Base-by-base conservation (phyloP, 2,113 vertebrate species). In the Gallinago undulata region DNA sequence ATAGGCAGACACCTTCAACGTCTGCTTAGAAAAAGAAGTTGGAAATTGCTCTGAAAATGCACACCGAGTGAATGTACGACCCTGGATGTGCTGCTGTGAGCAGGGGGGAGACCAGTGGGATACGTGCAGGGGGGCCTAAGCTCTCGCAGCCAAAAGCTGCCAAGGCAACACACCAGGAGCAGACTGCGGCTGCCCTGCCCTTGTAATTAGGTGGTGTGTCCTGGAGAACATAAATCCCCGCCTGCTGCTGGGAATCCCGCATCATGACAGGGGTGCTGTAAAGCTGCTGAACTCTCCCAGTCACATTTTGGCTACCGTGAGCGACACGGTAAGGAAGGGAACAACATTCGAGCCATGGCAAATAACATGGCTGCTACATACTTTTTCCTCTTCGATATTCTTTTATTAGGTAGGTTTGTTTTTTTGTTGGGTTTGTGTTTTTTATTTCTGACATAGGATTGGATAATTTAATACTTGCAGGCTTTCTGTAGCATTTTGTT, bases 401-500 rank as follows among this genome's bases (percentile, higher is more conserved):
- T 66, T 64, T 57, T 82, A 50, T 82, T 87, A 79, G 55, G 28
- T 30, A 23, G 47, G 30, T 55, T 55, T 4, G 48, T 13, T 50
- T 23, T 50, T 50, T 50, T 50, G 47, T 50, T 50, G 48, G 48
- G 50, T 50, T 51, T 50, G 48, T 51, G 19, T 15, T 28, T 53
- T 55, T 30, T 56, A 93, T 91, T 74, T 73, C 92, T 91, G 57
- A 92, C 35, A 7, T 91, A 87, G 84, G 57, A 47, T 87, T 90
- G 41, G 78, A 84, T 93, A 89, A 84, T 63, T 87, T 87, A 87
- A 93, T 92, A 93, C 64, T 94, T 66, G 80, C 90, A 93, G 84
- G 84, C 70, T 96, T 84, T 82, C 93, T 96, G 87, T 90, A 73
- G 83, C 90, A 89, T 93, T 86, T 95, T 76, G 50, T 94, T 90